Base-by-base conservation (phyloP, 2,888 invertebrate species). In the Agrenia bidenticulata region DNA sequence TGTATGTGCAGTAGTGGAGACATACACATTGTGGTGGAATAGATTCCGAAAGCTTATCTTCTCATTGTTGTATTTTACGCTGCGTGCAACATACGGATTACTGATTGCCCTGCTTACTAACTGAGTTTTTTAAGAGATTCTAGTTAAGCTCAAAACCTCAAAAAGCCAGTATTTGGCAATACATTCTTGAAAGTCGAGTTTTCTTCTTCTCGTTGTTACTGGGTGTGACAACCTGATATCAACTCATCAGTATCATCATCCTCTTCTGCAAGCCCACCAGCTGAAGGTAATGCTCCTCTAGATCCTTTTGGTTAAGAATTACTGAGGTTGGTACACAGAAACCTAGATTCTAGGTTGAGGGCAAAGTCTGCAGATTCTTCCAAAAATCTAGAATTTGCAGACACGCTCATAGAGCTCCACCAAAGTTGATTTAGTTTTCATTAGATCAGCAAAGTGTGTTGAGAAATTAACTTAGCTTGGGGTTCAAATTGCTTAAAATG, bases 141-240 rank as follows among this genome's bases (percentile, higher is more conserved):
- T 51, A 51, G 51, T 51, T 51, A 51, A 51, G 51, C 51, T 51
- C 51, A 51, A 51, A 51, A 51, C 51, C 51, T 24, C 49, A 51
- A 51, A 45, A 51, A 51, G 24, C 51, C 51, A 51, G 51, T 51
- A 51, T 51, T 51, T 55, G 55, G 55, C 55, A 55, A 32, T 55
- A 27, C 17, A n/a, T 55, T 55, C 32, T 55, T 55, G 55, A 55
- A 55, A 55, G 37, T 55, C 32, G 23, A 55, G 55, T 55, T 55
- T 55, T 55, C 19, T 15, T 27, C 37, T 55, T 26, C n/a, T 60
- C 51, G 56, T 58, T 61, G 64, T 67, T 67, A 64, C 63, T 66
- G 67, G 67, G 67, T 67, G 67, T 67, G 67, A 67, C 67, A 67
- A 67, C 67, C 64, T 57, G 67, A 67, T 67, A 63, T 58, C 63